Conservation (phyloP, 2,113 vertebrate species). For the Leiothrix lutea region DNA sequence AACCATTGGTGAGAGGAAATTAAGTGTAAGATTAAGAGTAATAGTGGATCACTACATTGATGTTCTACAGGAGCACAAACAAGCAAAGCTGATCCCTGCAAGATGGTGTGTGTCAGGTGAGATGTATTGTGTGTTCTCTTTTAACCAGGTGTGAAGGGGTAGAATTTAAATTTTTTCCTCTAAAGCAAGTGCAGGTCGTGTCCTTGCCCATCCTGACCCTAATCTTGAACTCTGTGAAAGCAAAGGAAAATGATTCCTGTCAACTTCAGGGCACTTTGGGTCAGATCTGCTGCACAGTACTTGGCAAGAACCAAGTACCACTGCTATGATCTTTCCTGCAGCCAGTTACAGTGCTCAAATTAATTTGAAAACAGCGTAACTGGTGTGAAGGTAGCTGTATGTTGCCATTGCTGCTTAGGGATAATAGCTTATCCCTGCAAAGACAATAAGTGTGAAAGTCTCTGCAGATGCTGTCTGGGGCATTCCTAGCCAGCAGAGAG, state of each 20-base stretch:
- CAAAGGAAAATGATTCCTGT: background rate
- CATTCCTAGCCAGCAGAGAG: conserved; percentile 68
- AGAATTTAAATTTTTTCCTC: background rate
- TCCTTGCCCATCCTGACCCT: background rate
- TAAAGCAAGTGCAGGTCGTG: background rate
- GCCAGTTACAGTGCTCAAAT: background rate
- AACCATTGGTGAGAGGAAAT: background rate
- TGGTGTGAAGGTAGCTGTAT: background rate
- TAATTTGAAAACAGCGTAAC: background rate
- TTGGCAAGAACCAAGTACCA: background rate
- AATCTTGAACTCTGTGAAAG: background rate
- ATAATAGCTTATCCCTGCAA: conserved; percentile 67
- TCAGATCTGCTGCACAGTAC: background rate
- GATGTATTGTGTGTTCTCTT: background rate
- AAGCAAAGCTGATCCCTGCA: background rate
- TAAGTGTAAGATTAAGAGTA: background rate
- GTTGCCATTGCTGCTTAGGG: background rate
- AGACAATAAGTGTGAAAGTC: conserved; percentile 69
- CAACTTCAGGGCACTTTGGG: background rate
- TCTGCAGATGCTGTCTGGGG: conserved; percentile 71
- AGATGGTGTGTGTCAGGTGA: background rate
- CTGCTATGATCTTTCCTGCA: background rate
- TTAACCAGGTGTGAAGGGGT: background rate
- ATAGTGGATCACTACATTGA: background rate
- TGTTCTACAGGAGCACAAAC: background rate